Conservation (phyloP, 2,888 invertebrate genomes). For the Dromius quadrimaculatus region DNA sequence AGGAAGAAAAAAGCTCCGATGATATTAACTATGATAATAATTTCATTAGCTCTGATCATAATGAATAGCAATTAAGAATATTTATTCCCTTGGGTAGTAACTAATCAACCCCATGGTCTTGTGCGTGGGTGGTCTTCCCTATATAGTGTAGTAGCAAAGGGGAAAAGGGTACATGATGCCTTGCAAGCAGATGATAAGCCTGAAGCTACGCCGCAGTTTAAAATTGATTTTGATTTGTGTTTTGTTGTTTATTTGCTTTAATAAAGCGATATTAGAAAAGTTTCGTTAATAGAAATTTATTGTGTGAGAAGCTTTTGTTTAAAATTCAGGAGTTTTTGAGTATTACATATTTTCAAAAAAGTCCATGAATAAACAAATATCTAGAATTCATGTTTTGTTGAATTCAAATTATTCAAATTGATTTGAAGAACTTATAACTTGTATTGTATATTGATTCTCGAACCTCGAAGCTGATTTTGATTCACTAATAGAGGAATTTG, state of each 20-base stretch:
- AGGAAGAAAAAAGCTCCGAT: too few species aligned
- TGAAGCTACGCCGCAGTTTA: not conserved
- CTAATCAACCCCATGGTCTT: slow-evolving; percentile 32
- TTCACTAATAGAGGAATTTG: too few species aligned
- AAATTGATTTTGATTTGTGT: slow-evolving; percentile 42
- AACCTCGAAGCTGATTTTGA: too few species aligned
- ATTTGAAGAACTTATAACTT: too few species aligned
- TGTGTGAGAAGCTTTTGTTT: slow-evolving; percentile 20
- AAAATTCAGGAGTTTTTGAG: too few species aligned
- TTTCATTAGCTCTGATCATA: slow-evolving; percentile 26
- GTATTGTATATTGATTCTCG: too few species aligned
- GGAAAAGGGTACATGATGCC: not conserved
- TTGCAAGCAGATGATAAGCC: not conserved
- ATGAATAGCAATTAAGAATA: slow-evolving; percentile 43
- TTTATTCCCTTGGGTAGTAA: slow-evolving; percentile 10
- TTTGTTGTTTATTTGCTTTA: slow-evolving; percentile 37
- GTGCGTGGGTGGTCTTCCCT: slow-evolving; percentile 38
- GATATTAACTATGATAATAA: too few species aligned
- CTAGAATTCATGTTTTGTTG: too few species aligned
- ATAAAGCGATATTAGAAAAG: slow-evolving; percentile 34
- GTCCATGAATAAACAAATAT: too few species aligned
- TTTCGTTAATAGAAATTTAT: slow-evolving; percentile 33
- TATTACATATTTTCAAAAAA: too few species aligned
- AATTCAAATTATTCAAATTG: too few species aligned
- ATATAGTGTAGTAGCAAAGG: not conserved